These are phyloP conservation scores for Microplitis mediator DNA, from an alignment of 1,140 invertebrate genomes.

Conservation along the genomic window DNA sequence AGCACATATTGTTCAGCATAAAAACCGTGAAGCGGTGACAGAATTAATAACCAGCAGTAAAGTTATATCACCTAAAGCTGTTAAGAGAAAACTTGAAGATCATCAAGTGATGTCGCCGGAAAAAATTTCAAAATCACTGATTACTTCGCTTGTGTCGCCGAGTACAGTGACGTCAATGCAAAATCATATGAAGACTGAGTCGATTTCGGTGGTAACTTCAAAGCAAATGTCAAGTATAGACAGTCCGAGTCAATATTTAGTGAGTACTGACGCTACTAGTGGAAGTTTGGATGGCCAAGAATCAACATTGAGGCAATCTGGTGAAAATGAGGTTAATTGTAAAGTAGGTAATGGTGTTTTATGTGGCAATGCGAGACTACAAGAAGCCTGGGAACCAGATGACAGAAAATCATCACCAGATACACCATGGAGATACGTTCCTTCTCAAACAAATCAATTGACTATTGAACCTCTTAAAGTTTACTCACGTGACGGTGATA, in stretches of 20 bases:
- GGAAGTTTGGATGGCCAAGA: conserved; percentile 45
- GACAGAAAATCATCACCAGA: conserved; percentile 57
- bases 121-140: conserved; percentile 39
- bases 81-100: conserved; percentile 57
- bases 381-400: conserved; percentile 57
- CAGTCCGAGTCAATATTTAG: conserved; percentile 43
- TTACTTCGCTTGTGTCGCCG: conserved; percentile 32
- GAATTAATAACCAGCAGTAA: conserved; percentile 41
- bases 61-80: conserved; percentile 48
- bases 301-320: conserved; percentile 39
- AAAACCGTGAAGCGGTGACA: conserved; percentile 40
- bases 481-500: conserved; percentile 45
- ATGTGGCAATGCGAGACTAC: conserved; percentile 56
- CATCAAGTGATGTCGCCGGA: conserved; percentile 27
- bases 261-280: conserved; percentile 37
- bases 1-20: background rate
- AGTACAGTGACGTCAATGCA: conserved; percentile 42
- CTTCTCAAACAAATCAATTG: conserved; percentile 46
- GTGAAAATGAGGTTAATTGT: conserved; percentile 19
- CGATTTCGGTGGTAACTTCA: conserved; percentile 35
- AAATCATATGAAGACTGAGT: conserved; percentile 52
- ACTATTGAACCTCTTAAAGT: conserved; percentile 49
- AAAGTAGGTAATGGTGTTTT: conserved; percentile 58
- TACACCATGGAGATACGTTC: conserved; percentile 59
- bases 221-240: conserved; percentile 46